phyloP scores from a whole-genome alignment of 2,888 invertebrate species.

The Drosophila meridionalis region DNA sequence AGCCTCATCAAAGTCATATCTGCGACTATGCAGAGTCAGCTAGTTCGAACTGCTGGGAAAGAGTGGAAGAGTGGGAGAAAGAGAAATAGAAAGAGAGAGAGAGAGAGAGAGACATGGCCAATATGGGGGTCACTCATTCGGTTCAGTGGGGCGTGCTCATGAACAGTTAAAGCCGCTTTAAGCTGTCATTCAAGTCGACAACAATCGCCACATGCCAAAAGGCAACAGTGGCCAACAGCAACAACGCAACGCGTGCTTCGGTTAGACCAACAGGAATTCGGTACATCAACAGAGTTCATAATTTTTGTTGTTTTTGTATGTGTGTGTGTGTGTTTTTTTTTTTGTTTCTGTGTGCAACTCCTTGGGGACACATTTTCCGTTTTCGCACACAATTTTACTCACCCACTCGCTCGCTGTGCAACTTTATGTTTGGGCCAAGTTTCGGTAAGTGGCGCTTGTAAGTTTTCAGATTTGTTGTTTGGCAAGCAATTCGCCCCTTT shows the following conservation, averaged over 20 bases:
- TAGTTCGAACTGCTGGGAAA: not conserved
- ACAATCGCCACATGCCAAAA: conserved; percentile 44
- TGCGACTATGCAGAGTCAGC: conserved; percentile 28
- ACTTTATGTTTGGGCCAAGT: conserved; percentile 31
- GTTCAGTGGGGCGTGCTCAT: conserved; percentile 60
- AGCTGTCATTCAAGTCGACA: conserved; percentile 48
- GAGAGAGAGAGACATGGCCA: not conserved
- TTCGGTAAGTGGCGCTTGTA: conserved; percentile 60
- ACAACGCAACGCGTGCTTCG: conserved; percentile 46
- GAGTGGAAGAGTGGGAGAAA: no score
- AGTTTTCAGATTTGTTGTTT: conserved; percentile 63
- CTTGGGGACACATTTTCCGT: conserved; percentile 70
- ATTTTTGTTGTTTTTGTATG: conserved; percentile 34
- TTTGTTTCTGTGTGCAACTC: conserved; percentile 50
- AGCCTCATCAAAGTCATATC: conserved; percentile 43
- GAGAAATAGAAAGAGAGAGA: not conserved
- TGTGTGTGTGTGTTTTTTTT: not conserved
- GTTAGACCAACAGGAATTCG: conserved; percentile 22
- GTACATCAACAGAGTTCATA: conserved; percentile 63
- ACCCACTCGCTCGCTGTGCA: conserved; percentile 10
- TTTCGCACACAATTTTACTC: conserved; percentile 73
- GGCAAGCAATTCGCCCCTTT: conserved; percentile 20
- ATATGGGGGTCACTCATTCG: conserved; percentile 16
- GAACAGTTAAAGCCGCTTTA: conserved; percentile 74
- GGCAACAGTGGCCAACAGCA: conserved; percentile 32